A percentile compares a stretch with the other conserved stretches of the same genome.
Evolutionary conservation across 2,113 vertebrate genomes (phyloP).

Genomic region (Perognathus longimembris): DNA sequence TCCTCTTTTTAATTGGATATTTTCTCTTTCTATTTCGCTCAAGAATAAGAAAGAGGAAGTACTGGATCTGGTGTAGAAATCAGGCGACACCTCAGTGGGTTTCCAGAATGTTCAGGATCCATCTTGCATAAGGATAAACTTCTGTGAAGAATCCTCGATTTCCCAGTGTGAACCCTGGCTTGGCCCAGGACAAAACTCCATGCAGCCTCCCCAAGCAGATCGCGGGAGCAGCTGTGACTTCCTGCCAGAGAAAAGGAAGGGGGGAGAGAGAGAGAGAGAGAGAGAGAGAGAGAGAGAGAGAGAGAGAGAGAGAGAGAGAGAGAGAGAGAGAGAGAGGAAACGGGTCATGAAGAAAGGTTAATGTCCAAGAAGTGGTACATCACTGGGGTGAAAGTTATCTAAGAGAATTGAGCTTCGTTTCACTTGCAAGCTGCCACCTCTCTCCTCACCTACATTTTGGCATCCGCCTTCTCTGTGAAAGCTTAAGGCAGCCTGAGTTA

Average conservation of each 20-base stretch:
- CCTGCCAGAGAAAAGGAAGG: conserved; percentile 9
- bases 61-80: not conserved
- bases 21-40: not conserved
- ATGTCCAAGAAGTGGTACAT: not conserved
- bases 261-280: too few relatives aligned
- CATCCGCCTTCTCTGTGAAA: not conserved
- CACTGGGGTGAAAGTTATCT: not conserved
- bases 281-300: too few relatives aligned
- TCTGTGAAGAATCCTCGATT: conserved; percentile 70
- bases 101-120: conserved; percentile 63
- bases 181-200: conserved; percentile 72
- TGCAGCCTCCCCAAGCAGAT: conserved; percentile 68
- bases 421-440: not conserved
- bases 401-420: not conserved
- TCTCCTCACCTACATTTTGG: not conserved
- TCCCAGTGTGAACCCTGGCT: conserved; percentile 62
- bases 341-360: not conserved
- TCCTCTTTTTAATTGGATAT: conserved; percentile 9
- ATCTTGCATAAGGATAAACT: conserved; percentile 65
- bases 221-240: conserved; percentile 74
- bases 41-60: not conserved
- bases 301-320: too few relatives aligned
- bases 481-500: not conserved
- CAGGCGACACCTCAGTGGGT: not conserved
- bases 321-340: too few relatives aligned